These are phyloP conservation scores for Ophion ellenae DNA, from an alignment of 2,888 invertebrate species.

Conservation along the genomic window DNA sequence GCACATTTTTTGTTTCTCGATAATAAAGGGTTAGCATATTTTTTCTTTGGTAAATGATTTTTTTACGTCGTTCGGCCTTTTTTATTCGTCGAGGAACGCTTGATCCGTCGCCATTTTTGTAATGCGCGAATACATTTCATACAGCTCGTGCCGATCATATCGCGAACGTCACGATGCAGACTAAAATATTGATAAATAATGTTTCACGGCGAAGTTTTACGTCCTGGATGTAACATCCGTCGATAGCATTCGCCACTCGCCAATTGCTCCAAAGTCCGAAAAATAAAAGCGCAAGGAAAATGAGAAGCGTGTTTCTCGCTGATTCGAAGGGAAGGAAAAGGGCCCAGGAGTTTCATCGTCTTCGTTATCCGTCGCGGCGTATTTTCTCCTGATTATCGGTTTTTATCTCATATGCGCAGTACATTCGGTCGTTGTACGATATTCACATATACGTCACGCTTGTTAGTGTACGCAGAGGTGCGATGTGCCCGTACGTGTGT, in stretches of 20 bases:
- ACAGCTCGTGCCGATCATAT: too few relatives aligned
- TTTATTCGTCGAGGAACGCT: not conserved
- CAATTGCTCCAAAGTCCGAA: not conserved
- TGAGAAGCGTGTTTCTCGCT: not conserved
- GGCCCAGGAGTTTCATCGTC: too few relatives aligned
- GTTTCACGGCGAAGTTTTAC: not conserved
- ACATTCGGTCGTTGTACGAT: not conserved
- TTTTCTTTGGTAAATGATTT: not conserved
- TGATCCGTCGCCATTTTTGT: too few relatives aligned
- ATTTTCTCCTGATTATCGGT: too few relatives aligned
- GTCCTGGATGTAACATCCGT: not conserved
- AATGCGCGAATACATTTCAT: too few relatives aligned
- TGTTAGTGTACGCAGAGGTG: not conserved
- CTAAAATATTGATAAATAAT: not conserved
- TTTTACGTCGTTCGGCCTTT: not conserved
- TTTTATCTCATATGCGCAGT: too few relatives aligned
- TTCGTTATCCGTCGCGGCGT: too few relatives aligned
- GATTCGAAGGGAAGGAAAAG: too few relatives aligned
- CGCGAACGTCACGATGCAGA: not conserved
- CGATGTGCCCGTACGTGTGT: conserved; percentile 27
- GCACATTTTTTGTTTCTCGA: not conserved
- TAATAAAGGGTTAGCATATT: not conserved
- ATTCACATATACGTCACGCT: not conserved
- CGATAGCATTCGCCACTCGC: too few relatives aligned
- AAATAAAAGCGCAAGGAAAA: not conserved